These are phyloP conservation scores for Zaprionus ornatus DNA, from an alignment of 1,140 invertebrate genomes.

Conservation along the genomic window DNA sequence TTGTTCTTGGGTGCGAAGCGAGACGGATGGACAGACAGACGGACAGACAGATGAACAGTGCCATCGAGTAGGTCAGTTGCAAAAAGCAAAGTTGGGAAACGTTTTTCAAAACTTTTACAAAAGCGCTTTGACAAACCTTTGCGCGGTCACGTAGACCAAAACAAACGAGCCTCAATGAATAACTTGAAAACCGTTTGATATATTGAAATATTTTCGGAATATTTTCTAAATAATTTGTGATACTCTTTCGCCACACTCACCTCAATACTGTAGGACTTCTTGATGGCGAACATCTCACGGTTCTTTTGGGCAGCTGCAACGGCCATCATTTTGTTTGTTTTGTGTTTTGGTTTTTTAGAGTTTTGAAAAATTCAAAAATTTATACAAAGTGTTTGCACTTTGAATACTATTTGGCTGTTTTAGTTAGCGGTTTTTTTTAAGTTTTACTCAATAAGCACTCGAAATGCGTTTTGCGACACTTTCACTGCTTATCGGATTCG, in stretches of 20 bases:
- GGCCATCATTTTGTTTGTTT: conserved; percentile 87
- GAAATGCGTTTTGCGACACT: conserved; percentile 68
- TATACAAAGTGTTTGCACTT: conserved; percentile 71
- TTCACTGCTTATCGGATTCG: conserved; percentile 77
- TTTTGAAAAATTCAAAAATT: conserved; percentile 67
- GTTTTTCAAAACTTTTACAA: conserved; percentile 18
- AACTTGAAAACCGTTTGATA: not conserved
- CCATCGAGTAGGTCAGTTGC: conserved; percentile 12
- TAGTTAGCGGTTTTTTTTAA: conserved; percentile 5
- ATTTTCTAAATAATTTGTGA: not conserved
- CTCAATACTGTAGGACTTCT: conserved; percentile 98
- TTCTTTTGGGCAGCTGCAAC: conserved; percentile 95
- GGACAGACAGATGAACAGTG: conserved; percentile 23
- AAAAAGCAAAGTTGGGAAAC: conserved; percentile 27
- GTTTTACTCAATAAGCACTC: conserved; percentile 76
- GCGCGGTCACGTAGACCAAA: conserved; percentile 69
- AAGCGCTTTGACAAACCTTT: conserved; percentile 54
- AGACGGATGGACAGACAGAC: conserved; percentile 26
- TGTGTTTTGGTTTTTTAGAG: conserved; percentile 53
- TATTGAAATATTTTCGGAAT: conserved; percentile 1
- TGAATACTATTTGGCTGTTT: conserved; percentile 65
- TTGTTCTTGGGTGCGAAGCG: conserved; percentile 54
- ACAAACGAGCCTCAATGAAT: not conserved
- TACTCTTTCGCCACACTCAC: conserved; percentile 87
- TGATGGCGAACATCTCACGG: conserved; percentile 96